These are phyloP conservation scores for Jordanella pulchra DNA, from an alignment of 2,797 vertebrate genomes.

Conservation along the genomic window DNA sequence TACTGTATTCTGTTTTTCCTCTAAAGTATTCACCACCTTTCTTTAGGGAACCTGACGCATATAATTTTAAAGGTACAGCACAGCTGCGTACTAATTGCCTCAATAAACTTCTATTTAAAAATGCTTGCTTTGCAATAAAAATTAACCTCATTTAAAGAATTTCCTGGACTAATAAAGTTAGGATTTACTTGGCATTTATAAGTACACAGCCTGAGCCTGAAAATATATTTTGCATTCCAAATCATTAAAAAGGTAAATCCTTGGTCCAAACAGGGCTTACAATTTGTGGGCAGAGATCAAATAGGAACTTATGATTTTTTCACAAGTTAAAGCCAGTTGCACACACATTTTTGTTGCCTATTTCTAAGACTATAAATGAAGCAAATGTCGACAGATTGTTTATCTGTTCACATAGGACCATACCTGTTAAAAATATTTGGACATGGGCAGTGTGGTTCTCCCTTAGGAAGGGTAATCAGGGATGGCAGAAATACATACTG, in stretches of 20 bases:
- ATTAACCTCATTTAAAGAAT: background rate
- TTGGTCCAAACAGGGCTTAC: conserved; percentile 22
- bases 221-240: conserved; percentile 25
- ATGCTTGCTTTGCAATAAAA: conserved; percentile 1
- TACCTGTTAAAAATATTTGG: conserved; percentile 69
- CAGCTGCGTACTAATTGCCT: background rate
- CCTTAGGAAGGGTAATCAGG: conserved; percentile 71
- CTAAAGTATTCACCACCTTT: background rate
- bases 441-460: conserved; percentile 60
- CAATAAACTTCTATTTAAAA: background rate
- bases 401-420: conserved; percentile 62
- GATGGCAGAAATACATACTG: conserved; percentile 64
- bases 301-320: conserved; percentile 27
- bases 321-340: conserved; percentile 18
- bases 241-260: conserved; percentile 23
- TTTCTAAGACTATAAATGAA: conserved; percentile 32
- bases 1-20: background rate
- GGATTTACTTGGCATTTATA: conserved; percentile 24
- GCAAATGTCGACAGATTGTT: conserved; percentile 42
- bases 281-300: conserved; percentile 7
- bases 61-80: background rate
- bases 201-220: conserved; percentile 6
- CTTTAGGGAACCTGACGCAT: background rate
- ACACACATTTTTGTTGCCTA: conserved; percentile 25
- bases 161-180: conserved; percentile 6